Conservation (phyloP, 2,797 vertebrate genomes). For the Galagoides demidoff region DNA sequence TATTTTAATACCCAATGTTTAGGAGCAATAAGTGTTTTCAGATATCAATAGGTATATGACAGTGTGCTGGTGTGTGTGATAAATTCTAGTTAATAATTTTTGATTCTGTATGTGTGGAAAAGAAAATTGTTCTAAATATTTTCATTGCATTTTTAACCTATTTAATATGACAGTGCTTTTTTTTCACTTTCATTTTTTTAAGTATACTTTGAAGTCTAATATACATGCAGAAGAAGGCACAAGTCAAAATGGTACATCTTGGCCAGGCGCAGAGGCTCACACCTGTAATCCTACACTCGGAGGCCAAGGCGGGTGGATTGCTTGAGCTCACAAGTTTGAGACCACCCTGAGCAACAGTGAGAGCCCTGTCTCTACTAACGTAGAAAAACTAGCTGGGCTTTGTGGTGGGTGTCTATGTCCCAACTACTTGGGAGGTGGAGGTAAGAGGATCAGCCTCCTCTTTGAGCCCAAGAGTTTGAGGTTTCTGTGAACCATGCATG, state of each 20-base stretch:
- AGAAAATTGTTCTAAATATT: background rate
- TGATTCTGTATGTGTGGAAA: background rate
- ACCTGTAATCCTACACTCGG: too few species aligned
- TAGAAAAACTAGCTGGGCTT: too few species aligned
- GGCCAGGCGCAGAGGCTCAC: too few species aligned
- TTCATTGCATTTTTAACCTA: background rate
- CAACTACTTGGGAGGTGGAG: too few species aligned
- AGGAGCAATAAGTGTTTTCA: background rate
- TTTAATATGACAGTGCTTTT: background rate
- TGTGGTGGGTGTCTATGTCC: too few species aligned
- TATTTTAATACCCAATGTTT: slow-evolving; percentile 21
- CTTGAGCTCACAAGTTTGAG: too few species aligned
- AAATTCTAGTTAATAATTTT: slow-evolving; percentile 26
- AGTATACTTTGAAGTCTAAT: background rate
- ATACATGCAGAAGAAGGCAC: background rate
- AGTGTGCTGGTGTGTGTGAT: background rate
- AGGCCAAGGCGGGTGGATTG: too few species aligned
- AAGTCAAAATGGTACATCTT: background rate
- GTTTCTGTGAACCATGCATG: too few species aligned
- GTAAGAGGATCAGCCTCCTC: too few species aligned
- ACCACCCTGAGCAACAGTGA: too few species aligned
- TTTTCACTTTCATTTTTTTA: background rate
- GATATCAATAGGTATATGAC: background rate
- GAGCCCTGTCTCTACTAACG: too few species aligned
- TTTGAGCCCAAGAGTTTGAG: too few species aligned